Percentiles rank a stretch among this genome's conserved stretches.
Evolutionary conservation across 2,113 vertebrate genomes (phyloP).

Genomic region (Kryptolebias marmoratus): DNA sequence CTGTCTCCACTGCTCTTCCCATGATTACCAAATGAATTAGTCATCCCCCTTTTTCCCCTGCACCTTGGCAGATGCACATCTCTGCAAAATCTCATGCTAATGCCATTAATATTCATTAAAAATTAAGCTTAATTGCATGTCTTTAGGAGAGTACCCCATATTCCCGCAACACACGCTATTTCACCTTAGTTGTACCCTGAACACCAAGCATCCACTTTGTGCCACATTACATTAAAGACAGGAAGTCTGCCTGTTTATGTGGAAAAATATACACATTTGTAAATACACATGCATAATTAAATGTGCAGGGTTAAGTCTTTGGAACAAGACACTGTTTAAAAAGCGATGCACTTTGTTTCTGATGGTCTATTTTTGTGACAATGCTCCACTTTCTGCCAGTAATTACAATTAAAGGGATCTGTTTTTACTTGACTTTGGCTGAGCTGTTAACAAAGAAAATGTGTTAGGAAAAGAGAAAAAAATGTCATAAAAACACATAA

Average conservation of each 20-base stretch:
- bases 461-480: not conserved
- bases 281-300: not conserved
- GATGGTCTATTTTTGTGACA: not conserved
- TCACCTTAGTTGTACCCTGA: slow-evolving; percentile 30
- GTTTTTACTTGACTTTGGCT: slow-evolving; percentile 41
- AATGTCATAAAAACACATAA: slow-evolving; percentile 3
- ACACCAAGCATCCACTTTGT: slow-evolving; percentile 13
- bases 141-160: slow-evolving; percentile 68
- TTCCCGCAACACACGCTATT: slow-evolving; percentile 24
- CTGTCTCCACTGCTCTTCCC: slow-evolving; percentile 59
- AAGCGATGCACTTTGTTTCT: not conserved
- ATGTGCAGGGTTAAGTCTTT: not conserved
- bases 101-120: slow-evolving; percentile 87
- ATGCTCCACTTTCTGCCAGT: slow-evolving; percentile 12
- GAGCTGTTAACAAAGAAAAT: slow-evolving; percentile 23
- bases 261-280: not conserved
- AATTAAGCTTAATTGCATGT: slow-evolving; percentile 84
- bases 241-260: slow-evolving; percentile 7
- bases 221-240: slow-evolving; percentile 38
- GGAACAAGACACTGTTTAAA: not conserved
- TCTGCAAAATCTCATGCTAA: slow-evolving; percentile 81
- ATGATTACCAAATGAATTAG: slow-evolving; percentile 82
- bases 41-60: slow-evolving; percentile 58
- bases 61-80: slow-evolving; percentile 81
- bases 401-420: slow-evolving; percentile 40